Evolutionary conservation across 1,140 invertebrate species (phyloP).

Genomic region (Hesperophylax magnus): DNA sequence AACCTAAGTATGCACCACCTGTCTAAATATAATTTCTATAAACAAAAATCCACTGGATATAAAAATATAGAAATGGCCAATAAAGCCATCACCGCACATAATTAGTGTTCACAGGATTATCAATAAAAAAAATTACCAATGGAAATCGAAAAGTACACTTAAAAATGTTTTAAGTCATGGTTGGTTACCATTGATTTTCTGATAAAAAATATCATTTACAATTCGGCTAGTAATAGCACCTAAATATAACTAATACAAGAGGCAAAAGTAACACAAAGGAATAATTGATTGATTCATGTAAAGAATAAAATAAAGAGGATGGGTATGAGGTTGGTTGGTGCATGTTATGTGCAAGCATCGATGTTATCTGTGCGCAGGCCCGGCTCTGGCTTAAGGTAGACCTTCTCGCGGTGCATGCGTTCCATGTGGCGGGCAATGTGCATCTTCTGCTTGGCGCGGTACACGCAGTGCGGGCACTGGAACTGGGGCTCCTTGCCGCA

Average conservation of each 20-base stretch:
- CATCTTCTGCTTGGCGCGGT: slow-evolving; percentile 88
- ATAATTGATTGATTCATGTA: not conserved
- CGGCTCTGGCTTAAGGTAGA: slow-evolving; percentile 70
- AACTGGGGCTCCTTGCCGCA: slow-evolving; percentile 89
- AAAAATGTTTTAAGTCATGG: too few relatives aligned
- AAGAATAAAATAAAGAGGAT: slow-evolving; percentile 1
- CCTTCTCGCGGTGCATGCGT: slow-evolving; percentile 86
- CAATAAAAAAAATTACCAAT: not conserved
- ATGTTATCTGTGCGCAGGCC: slow-evolving; percentile 69
- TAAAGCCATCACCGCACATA: not conserved
- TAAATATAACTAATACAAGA: not conserved
- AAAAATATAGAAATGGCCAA: too few relatives aligned
- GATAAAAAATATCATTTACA: not conserved
- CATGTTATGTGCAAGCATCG: slow-evolving; percentile 67
- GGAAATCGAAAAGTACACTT: not conserved
- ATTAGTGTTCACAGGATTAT: not conserved
- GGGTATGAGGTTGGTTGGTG: not conserved
- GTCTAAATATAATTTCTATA: too few relatives aligned
- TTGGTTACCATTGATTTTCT: too few relatives aligned
- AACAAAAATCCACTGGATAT: too few relatives aligned
- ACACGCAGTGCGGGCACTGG: slow-evolving; percentile 86
- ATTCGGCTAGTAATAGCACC: not conserved
- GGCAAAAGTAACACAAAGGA: not conserved
- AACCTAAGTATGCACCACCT: too few relatives aligned
- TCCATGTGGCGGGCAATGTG: slow-evolving; percentile 90